A percentile compares a stretch with the other conserved stretches of the same genome.
Conservation (phyloP, 2,797 vertebrate species). For the Acipenser transmontanus region DNA sequence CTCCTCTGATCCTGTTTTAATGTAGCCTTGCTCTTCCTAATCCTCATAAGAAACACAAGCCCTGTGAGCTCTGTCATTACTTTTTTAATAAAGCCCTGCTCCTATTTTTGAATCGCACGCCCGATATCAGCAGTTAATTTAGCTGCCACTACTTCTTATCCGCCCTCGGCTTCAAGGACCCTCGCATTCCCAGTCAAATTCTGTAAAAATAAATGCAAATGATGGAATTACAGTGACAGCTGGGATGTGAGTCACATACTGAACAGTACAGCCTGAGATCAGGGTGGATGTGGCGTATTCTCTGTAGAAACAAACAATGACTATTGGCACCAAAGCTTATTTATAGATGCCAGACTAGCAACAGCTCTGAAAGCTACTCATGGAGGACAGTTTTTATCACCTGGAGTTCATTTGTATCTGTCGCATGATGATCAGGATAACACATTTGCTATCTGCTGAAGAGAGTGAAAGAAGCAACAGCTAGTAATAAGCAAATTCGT, state of each 20-base stretch:
- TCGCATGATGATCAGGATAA: too few species aligned
- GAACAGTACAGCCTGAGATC: not conserved
- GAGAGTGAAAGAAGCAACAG: too few species aligned
- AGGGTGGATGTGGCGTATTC: too few species aligned
- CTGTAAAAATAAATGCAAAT: not conserved
- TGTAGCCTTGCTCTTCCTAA: not conserved
- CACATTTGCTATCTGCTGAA: too few species aligned
- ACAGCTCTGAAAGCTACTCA: too few species aligned
- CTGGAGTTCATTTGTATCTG: too few species aligned
- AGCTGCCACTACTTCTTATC: constrained; percentile 54
- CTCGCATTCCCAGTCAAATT: constrained; percentile 31
- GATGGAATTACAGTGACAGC: not conserved
- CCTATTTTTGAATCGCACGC: constrained; percentile 40
- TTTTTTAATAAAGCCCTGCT: constrained; percentile 40
- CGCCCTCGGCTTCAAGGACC: constrained; percentile 49
- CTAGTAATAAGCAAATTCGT: too few species aligned
- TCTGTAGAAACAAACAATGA: too few species aligned
- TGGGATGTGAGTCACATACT: not conserved
- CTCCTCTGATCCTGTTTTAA: too few species aligned
- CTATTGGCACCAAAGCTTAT: too few species aligned
- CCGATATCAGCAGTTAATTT: constrained; percentile 39
- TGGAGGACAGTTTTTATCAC: too few species aligned
- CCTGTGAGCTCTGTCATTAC: constrained; percentile 36
- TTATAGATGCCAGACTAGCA: too few species aligned
- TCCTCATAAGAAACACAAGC: constrained; percentile 31